phyloP scores from a whole-genome alignment of 2,888 invertebrate genomes.

The Crematogaster levior region DNA sequence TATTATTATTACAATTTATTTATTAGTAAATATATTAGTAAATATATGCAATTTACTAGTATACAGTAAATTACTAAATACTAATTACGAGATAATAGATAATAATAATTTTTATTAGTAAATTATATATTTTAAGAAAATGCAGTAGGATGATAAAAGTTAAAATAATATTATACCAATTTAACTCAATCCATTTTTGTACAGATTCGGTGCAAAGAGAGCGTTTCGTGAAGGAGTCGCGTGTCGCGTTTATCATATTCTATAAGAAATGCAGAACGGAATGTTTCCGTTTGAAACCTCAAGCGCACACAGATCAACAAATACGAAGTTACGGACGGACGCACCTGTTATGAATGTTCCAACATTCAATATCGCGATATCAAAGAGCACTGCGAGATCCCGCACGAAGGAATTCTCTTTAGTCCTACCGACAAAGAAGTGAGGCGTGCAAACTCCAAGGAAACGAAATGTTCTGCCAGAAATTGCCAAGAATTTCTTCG shows the following conservation, averaged over 20 bases:
- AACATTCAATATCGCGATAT: constrained; percentile 76
- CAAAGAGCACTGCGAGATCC: constrained; percentile 71
- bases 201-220: background rate
- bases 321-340: constrained; percentile 70
- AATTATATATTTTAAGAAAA: background rate
- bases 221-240: background rate
- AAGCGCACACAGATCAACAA: constrained; percentile 59
- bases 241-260: constrained; percentile 30
- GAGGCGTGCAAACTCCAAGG: constrained; percentile 61
- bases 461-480: constrained; percentile 57
- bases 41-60: background rate
- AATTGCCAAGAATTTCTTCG: constrained; percentile 54
- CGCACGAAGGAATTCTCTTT: constrained; percentile 64
- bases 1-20: background rate
- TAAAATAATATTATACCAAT: background rate
- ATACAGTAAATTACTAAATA: too few relatives aligned
- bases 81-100: too few relatives aligned
- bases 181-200: background rate
- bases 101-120: background rate
- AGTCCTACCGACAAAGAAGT: constrained; percentile 64
- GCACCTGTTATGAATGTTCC: constrained; percentile 75
- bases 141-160: background rate
- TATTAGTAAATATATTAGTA: too few relatives aligned
- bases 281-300: constrained; percentile 72
- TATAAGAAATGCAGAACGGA: constrained; percentile 43